Evolutionary conservation across 2,888 invertebrate species (phyloP), one percentile per base, ranked within the genome.

Genomic region (Neria commutata): DNA sequence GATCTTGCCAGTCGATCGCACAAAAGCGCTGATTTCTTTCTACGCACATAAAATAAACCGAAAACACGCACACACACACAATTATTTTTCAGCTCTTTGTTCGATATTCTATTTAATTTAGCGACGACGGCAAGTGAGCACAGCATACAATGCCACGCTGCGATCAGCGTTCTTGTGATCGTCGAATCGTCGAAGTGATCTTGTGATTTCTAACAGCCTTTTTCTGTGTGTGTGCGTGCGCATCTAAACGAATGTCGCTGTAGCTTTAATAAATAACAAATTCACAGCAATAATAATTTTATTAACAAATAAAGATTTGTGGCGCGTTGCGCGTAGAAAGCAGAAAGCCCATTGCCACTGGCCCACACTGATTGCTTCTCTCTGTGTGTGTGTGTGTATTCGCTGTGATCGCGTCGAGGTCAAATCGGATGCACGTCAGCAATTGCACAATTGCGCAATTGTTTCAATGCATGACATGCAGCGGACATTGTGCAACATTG

Each of bases 91-190:
- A 50, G 21, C 19, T 21, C 34, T 56, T 56, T 46, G 34, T 45
- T 14, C 26, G 21, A 45, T 47, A 47, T 48, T 46, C 33, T 37
- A 52, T 57, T 47, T 47, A 57, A 52, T 57, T 57, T 57, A 52
- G 52, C 40, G 40, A 16, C 19, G 46, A 51, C 51, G 16, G 42
- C 14, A 14, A 21, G 33, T 42, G 42, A 19, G n/a, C n/a, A n/a
- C n/a, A n/a, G n/a, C n/a, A n/a, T n/a, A n/a, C n/a, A n/a, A 37
- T 37, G 6, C 37, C 14, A 8, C 8, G 4, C 4, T 37, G 8
- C 42, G 42, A 17, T 42, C 19, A 17, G 17, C 37, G 17, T 6
- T 17, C n/a, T n/a, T n/a, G n/a, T n/a, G n/a, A n/a, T n/a, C 42
- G 14, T n/a, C 42, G 11, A 17, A 48, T 48, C 40, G 40, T 16